These are phyloP conservation scores for Tautogolabrus adspersus DNA, from an alignment of 2,113 vertebrate species.

Conservation along the genomic window DNA sequence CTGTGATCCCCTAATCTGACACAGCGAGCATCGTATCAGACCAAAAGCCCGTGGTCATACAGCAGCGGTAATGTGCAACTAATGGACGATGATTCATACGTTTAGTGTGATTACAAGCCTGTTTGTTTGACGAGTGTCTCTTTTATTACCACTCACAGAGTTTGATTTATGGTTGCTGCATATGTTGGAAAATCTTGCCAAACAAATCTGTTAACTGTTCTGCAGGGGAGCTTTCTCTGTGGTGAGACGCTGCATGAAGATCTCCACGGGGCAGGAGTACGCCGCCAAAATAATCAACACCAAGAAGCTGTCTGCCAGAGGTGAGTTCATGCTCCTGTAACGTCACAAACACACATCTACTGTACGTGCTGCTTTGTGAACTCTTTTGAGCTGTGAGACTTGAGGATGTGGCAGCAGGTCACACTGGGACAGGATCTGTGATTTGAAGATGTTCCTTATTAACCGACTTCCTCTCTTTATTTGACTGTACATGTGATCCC, in stretches of 20 bases:
- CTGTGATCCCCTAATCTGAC: too few species aligned
- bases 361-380: background rate
- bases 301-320: conserved; percentile 96
- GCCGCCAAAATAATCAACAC: conserved; percentile 99
- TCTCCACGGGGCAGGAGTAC: conserved; percentile 94
- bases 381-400: background rate
- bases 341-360: background rate
- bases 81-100: too few species aligned
- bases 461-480: conserved; percentile 6
- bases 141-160: too few species aligned
- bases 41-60: too few species aligned
- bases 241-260: conserved; percentile 97
- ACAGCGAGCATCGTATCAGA: too few species aligned
- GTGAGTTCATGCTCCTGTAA: conserved; percentile 79
- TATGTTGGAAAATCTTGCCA: too few species aligned
- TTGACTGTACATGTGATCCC: background rate
- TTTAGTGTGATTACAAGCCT: too few species aligned
- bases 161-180: background rate
- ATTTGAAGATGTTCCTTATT: background rate
- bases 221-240: conserved; percentile 96
- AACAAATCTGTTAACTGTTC: background rate
- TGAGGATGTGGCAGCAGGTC: background rate
- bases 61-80: too few species aligned
- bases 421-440: background rate
- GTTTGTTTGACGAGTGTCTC: too few species aligned